These are phyloP conservation scores for Apostichopus parvimensis DNA, from an alignment of 35 echinoderm and acorn worm species.

Conservation along the genomic window DNA sequence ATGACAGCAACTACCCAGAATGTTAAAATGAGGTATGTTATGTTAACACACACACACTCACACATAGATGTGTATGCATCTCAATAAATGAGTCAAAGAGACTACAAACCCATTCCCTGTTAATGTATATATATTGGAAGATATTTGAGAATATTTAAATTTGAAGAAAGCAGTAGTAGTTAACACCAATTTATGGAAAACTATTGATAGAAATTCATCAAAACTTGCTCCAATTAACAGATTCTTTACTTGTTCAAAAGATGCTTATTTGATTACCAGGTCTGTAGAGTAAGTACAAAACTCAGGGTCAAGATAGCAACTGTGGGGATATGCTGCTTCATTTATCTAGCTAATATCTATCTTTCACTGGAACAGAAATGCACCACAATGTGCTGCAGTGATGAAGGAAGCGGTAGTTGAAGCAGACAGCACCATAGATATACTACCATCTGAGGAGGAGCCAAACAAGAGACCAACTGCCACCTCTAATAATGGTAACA, in stretches of 20 bases:
- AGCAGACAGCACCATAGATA: constrained; percentile 28
- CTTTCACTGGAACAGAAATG: neutral
- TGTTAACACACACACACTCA: neutral
- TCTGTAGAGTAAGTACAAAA: neutral
- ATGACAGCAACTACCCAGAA: neutral
- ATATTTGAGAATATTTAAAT: no score
- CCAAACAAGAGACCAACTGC: neutral
- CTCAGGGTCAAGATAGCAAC: neutral
- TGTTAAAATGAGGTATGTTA: neutral
- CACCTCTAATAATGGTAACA: no score
- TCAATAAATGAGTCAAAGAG: no score
- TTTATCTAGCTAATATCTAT: neutral
- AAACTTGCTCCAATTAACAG: no score
- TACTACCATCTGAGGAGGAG: neutral
- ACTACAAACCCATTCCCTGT: no score
- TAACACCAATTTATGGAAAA: no score
- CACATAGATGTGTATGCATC: no score
- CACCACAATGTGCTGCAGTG: neutral
- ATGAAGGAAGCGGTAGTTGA: neutral
- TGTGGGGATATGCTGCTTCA: neutral
- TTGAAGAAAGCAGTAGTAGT: no score
- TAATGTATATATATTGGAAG: no score
- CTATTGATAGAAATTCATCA: no score
- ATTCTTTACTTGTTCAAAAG: no score
- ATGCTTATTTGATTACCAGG: neutral